Evolutionary conservation across 2,888 invertebrate genomes (phyloP), one percentile per base, ranked within the genome.

Genomic region (Agonopterix heracliana): DNA sequence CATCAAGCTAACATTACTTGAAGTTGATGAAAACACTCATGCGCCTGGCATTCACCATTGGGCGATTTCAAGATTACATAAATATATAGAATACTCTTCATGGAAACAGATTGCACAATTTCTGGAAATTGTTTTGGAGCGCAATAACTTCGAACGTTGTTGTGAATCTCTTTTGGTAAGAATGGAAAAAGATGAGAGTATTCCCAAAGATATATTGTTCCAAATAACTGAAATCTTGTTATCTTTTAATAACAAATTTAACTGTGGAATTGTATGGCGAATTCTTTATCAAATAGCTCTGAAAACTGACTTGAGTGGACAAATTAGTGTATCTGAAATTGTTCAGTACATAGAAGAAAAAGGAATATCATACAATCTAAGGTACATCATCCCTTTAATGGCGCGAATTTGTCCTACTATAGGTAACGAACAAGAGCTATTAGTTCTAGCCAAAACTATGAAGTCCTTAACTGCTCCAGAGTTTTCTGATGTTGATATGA

Each of bases 371-470:
- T 81, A 78, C 54, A 79, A 64, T 60, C 53, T 69, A 34, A 75
- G 85, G 54, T 84, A 75, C 52, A 63, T 76, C 12, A 60, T 87
- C 47, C 84, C 84, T 45, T 73, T 83, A 52, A 56, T 71, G 51
- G 71, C 79, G 49, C 76, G 66, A 63, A 52, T 74, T 38, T 56
- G 69, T 51, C 26, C 35, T 7, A 47, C 26, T 35, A 55, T 53
- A 11, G 45, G 50, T 44, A 51, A 68, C 50, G 35, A 59, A 40
- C 52, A 59, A 13, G 47, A 55, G 44, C 56, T 72, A 52, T 46
- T 56, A 38, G 51, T 50, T 36, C 54, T 86, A 47, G 68, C 74
- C 14, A 60, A 66, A 48, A 58, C 71, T 9, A 70, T 84, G 52
- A 64, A 59, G 26, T 56, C 56, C 26, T 55, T 86, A 40, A 70